Evolutionary conservation across 2,797 vertebrate species (phyloP).

Genomic region (Macrochelys suwanniensis): DNA sequence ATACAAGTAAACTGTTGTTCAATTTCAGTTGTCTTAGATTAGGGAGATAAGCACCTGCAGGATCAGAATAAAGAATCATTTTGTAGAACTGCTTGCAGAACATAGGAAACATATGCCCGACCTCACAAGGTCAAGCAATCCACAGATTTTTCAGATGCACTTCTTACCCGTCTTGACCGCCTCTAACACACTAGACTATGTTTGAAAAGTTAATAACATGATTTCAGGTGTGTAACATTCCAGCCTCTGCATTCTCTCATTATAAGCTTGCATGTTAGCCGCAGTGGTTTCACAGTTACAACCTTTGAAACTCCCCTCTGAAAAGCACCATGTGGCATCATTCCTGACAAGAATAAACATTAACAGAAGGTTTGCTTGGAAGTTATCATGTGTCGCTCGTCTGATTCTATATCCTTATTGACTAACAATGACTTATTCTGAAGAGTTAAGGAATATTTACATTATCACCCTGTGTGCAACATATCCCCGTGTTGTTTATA

Average conservation of each 20-base stretch:
- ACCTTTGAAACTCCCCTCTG: neutral
- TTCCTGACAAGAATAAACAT: slow-evolving; percentile 13
- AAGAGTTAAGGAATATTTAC: neutral
- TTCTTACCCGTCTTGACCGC: slow-evolving; percentile 5
- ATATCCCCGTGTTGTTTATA: neutral
- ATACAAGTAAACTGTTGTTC: slow-evolving; percentile 91
- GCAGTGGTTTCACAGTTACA: neutral
- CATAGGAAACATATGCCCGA: neutral
- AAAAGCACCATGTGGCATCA: neutral
- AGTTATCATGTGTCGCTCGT: slow-evolving; percentile 5
- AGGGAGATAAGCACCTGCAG: slow-evolving; percentile 90
- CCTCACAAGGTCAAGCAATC: neutral
- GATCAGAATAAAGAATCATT: slow-evolving; percentile 26
- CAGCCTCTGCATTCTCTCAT: slow-evolving; percentile 39
- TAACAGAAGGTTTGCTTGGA: neutral
- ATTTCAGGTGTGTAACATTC: slow-evolving; percentile 37
- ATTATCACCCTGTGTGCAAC: neutral
- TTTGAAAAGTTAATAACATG: neutral
- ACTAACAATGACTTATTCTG: neutral
- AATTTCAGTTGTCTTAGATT: slow-evolving; percentile 91
- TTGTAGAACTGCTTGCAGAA: neutral
- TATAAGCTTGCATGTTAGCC: neutral
- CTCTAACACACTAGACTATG: neutral
- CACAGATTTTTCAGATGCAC: neutral
- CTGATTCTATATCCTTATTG: neutral